A percentile compares a stretch with the other conserved stretches of the same genome.
phyloP scores from a whole-genome alignment of 1,140 invertebrate species.

The Planococcus citri region DNA sequence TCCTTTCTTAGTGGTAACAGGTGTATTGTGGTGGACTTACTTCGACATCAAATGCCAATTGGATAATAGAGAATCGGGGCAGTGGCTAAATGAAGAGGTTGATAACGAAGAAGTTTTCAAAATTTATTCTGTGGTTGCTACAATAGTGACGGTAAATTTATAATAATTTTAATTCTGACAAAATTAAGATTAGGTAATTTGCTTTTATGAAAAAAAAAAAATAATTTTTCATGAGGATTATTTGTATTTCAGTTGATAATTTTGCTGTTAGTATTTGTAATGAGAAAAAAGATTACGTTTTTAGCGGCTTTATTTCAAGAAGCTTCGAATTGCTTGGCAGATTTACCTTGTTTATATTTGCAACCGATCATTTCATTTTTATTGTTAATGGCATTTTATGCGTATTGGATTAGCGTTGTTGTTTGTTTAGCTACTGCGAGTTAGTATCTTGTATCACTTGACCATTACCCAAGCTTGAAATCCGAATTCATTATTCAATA shows the following conservation, averaged over 20 bases:
- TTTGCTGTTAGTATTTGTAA: constrained; percentile 59
- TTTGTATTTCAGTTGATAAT: constrained; percentile 58
- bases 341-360: constrained; percentile 70
- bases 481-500: constrained; percentile 23
- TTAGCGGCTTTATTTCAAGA: constrained; percentile 73
- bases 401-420: constrained; percentile 73
- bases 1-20: constrained; percentile 47
- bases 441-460: constrained; percentile 36
- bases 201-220: background rate
- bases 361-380: constrained; percentile 79
- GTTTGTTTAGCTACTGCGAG: constrained; percentile 53
- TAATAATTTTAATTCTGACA: constrained; percentile 10
- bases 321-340: constrained; percentile 68
- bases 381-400: constrained; percentile 60
- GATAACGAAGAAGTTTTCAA: constrained; percentile 77
- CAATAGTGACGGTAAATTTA: constrained; percentile 64
- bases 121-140: constrained; percentile 72
- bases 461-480: background rate
- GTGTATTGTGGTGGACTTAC: constrained; percentile 79
- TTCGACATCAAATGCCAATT: constrained; percentile 57
- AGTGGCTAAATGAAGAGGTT: constrained; percentile 58
- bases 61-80: constrained; percentile 43
- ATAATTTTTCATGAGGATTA: background rate
- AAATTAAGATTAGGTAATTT: background rate
- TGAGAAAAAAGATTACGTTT: constrained; percentile 66